phyloP scores from a whole-genome alignment of 2,888 invertebrate genomes.

The Liposcelis brunnea region DNA sequence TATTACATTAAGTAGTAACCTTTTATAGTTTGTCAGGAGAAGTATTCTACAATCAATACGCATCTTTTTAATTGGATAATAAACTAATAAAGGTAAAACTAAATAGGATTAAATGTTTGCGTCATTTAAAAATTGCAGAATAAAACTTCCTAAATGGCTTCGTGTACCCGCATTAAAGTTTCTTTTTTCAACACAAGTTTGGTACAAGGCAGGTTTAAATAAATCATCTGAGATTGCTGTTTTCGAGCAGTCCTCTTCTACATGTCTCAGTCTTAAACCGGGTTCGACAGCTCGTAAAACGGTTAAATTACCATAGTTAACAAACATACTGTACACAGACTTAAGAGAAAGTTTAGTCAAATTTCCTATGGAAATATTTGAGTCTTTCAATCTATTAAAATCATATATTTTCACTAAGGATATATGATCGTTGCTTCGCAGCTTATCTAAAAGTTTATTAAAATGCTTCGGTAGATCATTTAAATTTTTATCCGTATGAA shows the following conservation, averaged over 20 bases:
- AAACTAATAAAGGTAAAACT: too few species aligned
- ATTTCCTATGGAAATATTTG: conserved; percentile 1
- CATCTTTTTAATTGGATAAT: too few species aligned
- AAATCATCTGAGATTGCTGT: too few species aligned
- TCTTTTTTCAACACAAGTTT: not conserved
- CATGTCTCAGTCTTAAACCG: conserved; percentile 40
- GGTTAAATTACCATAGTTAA: conserved; percentile 45
- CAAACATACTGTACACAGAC: conserved; percentile 49
- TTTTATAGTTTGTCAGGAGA: too few species aligned
- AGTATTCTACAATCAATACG: too few species aligned
- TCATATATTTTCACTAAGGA: conserved; percentile 6
- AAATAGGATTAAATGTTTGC: too few species aligned
- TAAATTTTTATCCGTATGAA: conserved; percentile 46
- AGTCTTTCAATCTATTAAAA: conserved; percentile 14
- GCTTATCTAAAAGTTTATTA: conserved; percentile 25
- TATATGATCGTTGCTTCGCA: not conserved
- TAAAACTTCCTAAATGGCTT: not conserved
- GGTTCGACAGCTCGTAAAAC: conserved; percentile 68
- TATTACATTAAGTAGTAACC: too few species aligned
- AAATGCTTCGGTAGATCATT: conserved; percentile 27
- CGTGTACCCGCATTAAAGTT: not conserved
- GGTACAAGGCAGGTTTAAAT: too few species aligned
- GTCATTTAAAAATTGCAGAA: not conserved
- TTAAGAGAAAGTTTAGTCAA: conserved; percentile 19
- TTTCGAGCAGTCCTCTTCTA: conserved; percentile 18